A percentile compares a stretch with the other conserved stretches of the same genome.
Evolutionary conservation across 2,888 invertebrate genomes (phyloP).

Genomic region (Nephrotoma appendiculata): DNA sequence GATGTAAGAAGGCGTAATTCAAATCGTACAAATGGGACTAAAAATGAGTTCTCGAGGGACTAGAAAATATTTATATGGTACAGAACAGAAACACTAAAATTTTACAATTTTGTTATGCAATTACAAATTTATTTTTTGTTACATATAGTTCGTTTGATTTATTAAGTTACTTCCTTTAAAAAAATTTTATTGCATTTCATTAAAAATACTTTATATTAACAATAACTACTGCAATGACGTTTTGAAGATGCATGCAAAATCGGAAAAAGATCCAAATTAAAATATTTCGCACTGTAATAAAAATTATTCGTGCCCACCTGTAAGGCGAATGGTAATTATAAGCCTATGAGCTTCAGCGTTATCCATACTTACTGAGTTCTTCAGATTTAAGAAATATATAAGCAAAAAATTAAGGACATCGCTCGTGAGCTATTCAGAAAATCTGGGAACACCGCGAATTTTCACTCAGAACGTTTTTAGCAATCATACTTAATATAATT

Average conservation of each 20-base stretch:
- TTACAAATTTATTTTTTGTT: not conserved
- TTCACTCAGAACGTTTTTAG: no score
- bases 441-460: no score
- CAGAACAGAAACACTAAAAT: not conserved
- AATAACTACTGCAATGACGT: no score
- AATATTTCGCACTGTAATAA: no score
- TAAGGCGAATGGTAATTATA: not conserved
- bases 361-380: no score
- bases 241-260: not conserved
- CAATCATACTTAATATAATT: no score
- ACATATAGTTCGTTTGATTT: not conserved
- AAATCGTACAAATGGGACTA: constrained; percentile 13
- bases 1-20: constrained; percentile 10
- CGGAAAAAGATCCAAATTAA: not conserved
- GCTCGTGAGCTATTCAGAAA: no score
- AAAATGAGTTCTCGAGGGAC: constrained; percentile 10
- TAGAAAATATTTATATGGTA: constrained; percentile 3
- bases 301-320: no score
- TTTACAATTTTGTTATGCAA: not conserved
- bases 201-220: not conserved
- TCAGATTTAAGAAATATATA: no score
- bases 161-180: not conserved
- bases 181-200: not conserved
- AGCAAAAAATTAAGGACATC: no score
- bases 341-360: no score